Conservation (phyloP, 2,113 vertebrate genomes). For the Neopipo cinnamomea region DNA sequence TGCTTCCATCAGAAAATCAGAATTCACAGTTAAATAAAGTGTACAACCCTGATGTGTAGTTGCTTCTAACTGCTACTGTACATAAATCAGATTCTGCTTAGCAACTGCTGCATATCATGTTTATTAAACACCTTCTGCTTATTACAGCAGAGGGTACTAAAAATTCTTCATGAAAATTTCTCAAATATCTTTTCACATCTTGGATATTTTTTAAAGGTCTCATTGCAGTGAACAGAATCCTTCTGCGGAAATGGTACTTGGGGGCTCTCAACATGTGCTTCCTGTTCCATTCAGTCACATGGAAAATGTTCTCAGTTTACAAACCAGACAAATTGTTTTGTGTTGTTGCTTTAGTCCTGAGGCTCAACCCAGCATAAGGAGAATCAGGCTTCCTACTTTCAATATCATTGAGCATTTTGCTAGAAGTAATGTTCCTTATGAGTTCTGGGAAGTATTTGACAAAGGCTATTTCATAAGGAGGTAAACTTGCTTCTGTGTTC, state of each 20-base stretch:
- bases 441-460: neutral
- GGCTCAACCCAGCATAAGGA: conserved; percentile 13
- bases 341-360: neutral
- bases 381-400: neutral
- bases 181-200: conserved; percentile 54
- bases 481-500: neutral
- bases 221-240: conserved; percentile 18
- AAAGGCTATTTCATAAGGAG: neutral
- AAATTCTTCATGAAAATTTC: conserved; percentile 49
- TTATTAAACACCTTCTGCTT: conserved; percentile 76
- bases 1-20: conserved; percentile 69
- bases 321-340: conserved; percentile 41
- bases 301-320: conserved; percentile 54
- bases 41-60: conserved; percentile 62
- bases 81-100: conserved; percentile 73
- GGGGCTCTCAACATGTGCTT: conserved; percentile 51
- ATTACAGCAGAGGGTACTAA: conserved; percentile 58
- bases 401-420: conserved; percentile 24
- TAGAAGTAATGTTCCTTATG: neutral
- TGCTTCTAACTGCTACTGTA: conserved; percentile 53
- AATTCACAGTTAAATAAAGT: conserved; percentile 74
- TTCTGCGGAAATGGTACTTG: conserved; percentile 47
- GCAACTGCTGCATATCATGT: conserved; percentile 74
- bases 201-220: conserved; percentile 59
- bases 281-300: conserved; percentile 59